A percentile compares a stretch with the other conserved stretches of the same genome.
phyloP scores from a whole-genome alignment of 2,113 vertebrate species.

The Chaetodon auriga region DNA sequence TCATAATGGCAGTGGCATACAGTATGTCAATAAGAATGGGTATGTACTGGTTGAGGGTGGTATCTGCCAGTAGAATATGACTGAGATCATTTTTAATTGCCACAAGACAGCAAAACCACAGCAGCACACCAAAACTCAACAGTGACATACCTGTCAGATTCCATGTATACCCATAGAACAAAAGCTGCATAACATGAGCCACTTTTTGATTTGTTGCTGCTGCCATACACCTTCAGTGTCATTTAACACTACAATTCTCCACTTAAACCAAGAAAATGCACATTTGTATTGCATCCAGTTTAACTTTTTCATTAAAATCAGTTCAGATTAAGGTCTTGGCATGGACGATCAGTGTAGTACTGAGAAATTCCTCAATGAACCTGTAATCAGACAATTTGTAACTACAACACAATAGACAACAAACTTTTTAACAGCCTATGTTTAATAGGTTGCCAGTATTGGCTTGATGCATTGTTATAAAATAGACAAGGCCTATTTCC shows the following conservation, averaged over 20 bases:
- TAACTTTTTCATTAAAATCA: neutral
- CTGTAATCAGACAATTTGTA: neutral
- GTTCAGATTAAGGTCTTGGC: neutral
- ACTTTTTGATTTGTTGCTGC: neutral
- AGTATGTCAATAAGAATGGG: neutral
- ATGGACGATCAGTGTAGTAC: neutral
- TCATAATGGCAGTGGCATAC: neutral
- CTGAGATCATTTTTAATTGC: neutral
- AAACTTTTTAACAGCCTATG: neutral
- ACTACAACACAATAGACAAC: neutral
- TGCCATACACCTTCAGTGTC: slow-evolving; percentile 8
- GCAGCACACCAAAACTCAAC: neutral
- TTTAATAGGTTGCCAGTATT: neutral
- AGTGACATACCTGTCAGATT: neutral
- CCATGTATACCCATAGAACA: neutral
- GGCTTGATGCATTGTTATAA: neutral
- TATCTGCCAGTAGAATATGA: neutral
- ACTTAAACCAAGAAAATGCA: slow-evolving; percentile 3
- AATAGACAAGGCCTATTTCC: neutral
- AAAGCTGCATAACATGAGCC: neutral
- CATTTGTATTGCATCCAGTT: neutral
- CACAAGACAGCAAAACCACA: neutral
- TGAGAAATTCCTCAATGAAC: neutral
- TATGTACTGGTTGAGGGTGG: neutral
- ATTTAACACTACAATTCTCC: neutral